These are phyloP conservation scores for Glyphotaelius pellucidus DNA, from an alignment of 2,888 invertebrate species.

Conservation along the genomic window DNA sequence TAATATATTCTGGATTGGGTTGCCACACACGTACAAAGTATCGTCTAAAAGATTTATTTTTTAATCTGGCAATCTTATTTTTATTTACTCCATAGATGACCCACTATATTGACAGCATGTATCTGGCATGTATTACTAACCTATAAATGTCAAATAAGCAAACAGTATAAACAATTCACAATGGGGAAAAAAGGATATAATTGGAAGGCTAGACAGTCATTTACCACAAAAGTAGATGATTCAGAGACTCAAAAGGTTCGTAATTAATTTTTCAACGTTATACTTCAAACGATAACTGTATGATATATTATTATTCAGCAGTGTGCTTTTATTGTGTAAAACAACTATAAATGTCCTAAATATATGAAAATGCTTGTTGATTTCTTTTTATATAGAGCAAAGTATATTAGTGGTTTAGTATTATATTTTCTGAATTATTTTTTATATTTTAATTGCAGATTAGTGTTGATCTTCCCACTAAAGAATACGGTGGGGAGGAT, in stretches of 20 bases:
- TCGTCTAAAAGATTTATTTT: background rate
- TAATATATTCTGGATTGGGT: background rate
- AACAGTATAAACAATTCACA: constrained; percentile 63
- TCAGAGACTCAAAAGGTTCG: constrained; percentile 82
- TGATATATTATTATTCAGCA: background rate
- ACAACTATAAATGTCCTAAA: background rate
- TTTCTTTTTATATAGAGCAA: constrained; percentile 52
- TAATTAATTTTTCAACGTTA: background rate
- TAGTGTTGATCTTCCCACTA: constrained; percentile 79
- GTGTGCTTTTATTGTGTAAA: background rate
- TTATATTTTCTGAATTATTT: background rate
- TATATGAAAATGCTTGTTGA: background rate
- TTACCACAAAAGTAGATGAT: constrained; percentile 84
- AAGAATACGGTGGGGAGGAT: constrained; percentile 81
- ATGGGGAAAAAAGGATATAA: constrained; percentile 88
- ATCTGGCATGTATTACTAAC: constrained; percentile 35
- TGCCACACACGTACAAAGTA: background rate
- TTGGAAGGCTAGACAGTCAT: constrained; percentile 84
- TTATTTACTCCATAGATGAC: background rate
- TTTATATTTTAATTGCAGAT: constrained; percentile 77
- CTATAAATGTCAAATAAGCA: constrained; percentile 40
- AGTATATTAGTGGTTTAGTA: constrained; percentile 39
- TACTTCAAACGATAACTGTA: background rate
- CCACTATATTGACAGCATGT: constrained; percentile 33
- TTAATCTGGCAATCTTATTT: background rate